These are phyloP conservation scores for Aplysina aerophoba DNA, from an alignment of 37 sponge, comb jelly and placozoan genomes.

Conservation along the genomic window DNA sequence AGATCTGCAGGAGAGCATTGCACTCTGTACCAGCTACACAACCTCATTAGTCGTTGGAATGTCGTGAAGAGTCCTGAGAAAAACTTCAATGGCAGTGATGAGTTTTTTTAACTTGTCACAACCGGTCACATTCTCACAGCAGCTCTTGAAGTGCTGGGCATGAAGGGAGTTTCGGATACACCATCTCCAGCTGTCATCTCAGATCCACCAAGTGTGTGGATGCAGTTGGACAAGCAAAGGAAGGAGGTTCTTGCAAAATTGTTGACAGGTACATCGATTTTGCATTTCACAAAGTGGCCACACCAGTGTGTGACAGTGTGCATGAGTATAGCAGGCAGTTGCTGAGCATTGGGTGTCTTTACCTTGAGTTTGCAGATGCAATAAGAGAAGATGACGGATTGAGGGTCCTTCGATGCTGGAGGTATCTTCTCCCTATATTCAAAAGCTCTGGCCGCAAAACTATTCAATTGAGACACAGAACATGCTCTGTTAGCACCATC, in stretches of 20 bases:
- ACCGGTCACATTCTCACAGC: no score
- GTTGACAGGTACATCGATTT: no score
- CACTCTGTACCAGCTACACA: conserved; percentile 43
- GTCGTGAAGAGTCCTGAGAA: conserved; percentile 27
- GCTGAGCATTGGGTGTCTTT: conserved; percentile 30
- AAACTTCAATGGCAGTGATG: conserved; percentile 47
- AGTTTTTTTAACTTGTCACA: conserved; percentile 31
- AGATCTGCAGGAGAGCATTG: conserved; percentile 39
- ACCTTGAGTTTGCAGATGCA: conserved; percentile 43
- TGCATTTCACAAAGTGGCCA: not conserved
- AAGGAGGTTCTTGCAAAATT: not conserved
- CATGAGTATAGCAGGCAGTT: conserved; percentile 20
- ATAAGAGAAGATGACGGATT: conserved; percentile 49
- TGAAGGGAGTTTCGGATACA: conserved; percentile 30
- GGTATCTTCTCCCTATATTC: conserved; percentile 36
- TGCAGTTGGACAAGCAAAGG: conserved; percentile 3
- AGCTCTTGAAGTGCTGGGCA: not conserved
- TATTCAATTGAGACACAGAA: conserved; percentile 28
- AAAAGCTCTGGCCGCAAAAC: conserved; percentile 24
- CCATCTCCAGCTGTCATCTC: no score
- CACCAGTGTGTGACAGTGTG: conserved; percentile 19
- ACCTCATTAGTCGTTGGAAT: conserved; percentile 30
- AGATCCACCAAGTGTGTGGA: no score
- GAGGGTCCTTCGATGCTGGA: conserved; percentile 31
- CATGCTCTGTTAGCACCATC: conserved; percentile 14